Evolutionary conservation across 2,113 vertebrate species (phyloP).

Genomic region (Pithys albifrons): DNA sequence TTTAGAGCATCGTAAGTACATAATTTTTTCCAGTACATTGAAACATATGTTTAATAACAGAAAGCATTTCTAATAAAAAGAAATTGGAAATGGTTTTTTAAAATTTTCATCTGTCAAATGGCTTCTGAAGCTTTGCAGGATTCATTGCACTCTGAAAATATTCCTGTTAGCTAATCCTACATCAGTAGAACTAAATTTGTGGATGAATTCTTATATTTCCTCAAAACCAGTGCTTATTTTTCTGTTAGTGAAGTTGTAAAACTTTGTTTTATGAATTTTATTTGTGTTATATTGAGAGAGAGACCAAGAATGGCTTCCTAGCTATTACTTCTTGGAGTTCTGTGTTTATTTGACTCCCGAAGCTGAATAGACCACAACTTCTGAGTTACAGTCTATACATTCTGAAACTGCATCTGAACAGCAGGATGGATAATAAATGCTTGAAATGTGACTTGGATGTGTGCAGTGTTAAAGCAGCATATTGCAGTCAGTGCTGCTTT

Average conservation of each 20-base stretch:
- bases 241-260: not conserved
- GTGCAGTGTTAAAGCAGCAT: not conserved
- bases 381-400: not conserved
- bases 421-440: not conserved
- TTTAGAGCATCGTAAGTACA: not conserved
- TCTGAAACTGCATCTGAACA: not conserved
- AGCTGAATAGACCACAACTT: not conserved
- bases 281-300: not conserved
- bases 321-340: not conserved
- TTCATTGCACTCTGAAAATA: not conserved
- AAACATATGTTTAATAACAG: not conserved
- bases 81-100: not conserved
- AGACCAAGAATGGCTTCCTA: not conserved
- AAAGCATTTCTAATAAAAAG: not conserved
- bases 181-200: not conserved
- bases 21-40: not conserved
- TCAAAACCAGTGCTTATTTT: not conserved
- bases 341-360: not conserved
- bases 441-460: not conserved
- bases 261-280: not conserved
- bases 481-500: not conserved
- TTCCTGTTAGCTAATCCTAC: not conserved
- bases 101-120: not conserved
- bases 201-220: not conserved
- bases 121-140: not conserved